Percentiles rank a stretch among this genome's conserved stretches.
Conservation (phyloP, 2,888 invertebrate genomes). For the Chironomus tentans region DNA sequence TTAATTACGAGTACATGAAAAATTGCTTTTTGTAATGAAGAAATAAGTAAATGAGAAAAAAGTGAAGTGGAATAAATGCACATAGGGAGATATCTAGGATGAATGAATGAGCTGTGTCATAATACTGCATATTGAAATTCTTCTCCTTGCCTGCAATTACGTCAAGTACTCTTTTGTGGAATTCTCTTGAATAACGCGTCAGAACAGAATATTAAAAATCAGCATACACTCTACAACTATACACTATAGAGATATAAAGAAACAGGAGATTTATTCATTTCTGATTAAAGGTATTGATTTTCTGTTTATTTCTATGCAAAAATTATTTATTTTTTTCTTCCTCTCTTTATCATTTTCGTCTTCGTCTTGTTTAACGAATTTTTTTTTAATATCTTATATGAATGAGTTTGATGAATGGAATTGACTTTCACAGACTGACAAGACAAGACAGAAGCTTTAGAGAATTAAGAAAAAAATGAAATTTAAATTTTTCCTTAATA, state of each 20-base stretch:
- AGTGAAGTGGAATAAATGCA: neutral
- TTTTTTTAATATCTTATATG: too few species aligned
- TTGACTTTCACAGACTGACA: too few species aligned
- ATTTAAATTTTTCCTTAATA: too few species aligned
- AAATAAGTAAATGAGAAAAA: neutral
- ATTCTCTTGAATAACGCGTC: neutral
- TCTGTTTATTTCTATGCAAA: too few species aligned
- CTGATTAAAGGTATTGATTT: neutral
- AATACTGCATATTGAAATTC: neutral
- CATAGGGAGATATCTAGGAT: neutral
- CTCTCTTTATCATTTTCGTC: too few species aligned
- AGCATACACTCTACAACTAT: neutral
- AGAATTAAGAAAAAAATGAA: too few species aligned
- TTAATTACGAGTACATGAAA: too few species aligned
- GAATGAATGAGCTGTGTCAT: neutral
- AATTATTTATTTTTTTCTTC: too few species aligned
- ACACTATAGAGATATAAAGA: neutral
- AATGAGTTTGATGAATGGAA: too few species aligned
- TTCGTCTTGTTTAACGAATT: too few species aligned
- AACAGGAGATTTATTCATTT: neutral
- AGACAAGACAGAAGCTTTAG: too few species aligned
- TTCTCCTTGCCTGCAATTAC: neutral
- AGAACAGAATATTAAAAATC: too few species aligned
- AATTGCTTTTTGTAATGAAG: neutral
- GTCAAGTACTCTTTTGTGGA: neutral